Evolutionary conservation across 2,797 vertebrate species (phyloP).

Genomic region (Crypturellus tataupa): DNA sequence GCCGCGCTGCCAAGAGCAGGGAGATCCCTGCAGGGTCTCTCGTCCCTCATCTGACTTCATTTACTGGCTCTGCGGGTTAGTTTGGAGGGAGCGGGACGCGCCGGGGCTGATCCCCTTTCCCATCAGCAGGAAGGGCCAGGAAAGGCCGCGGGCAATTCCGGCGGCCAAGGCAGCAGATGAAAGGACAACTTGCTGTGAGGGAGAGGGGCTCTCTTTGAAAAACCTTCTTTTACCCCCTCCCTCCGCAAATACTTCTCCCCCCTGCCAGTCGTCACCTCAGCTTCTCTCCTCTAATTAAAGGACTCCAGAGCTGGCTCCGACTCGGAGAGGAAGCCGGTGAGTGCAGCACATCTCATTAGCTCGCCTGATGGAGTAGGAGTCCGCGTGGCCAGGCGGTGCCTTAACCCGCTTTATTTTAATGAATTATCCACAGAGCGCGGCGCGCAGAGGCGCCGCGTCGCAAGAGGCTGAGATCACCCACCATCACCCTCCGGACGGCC

Average conservation of each 20-base stretch:
- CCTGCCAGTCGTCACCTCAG: neutral
- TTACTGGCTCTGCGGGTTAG: neutral
- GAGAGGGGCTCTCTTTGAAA: neutral
- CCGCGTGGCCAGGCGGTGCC: neutral
- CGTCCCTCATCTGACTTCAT: neutral
- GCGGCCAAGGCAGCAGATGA: neutral
- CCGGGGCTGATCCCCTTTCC: neutral
- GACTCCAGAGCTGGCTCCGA: neutral
- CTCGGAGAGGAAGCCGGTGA: neutral
- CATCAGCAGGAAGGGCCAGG: neutral
- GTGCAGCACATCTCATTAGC: neutral
- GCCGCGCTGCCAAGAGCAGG: neutral
- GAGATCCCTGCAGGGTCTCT: neutral
- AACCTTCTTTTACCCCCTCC: neutral
- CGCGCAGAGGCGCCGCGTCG: neutral
- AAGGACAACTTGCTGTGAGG: neutral
- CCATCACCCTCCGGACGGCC: neutral
- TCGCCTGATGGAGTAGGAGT: conserved; percentile 30
- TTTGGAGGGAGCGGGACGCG: neutral
- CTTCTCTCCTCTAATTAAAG: conserved; percentile 29
- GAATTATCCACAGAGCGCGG: conserved; percentile 5
- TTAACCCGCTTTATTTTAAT: conserved; percentile 39
- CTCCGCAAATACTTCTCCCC: neutral
- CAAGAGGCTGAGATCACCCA: conserved; percentile 18
- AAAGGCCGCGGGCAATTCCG: neutral